Evolutionary conservation across 2,797 vertebrate species (phyloP), one percentile per base, ranked within the genome.

Genomic region (Mionectes olivaceus): DNA sequence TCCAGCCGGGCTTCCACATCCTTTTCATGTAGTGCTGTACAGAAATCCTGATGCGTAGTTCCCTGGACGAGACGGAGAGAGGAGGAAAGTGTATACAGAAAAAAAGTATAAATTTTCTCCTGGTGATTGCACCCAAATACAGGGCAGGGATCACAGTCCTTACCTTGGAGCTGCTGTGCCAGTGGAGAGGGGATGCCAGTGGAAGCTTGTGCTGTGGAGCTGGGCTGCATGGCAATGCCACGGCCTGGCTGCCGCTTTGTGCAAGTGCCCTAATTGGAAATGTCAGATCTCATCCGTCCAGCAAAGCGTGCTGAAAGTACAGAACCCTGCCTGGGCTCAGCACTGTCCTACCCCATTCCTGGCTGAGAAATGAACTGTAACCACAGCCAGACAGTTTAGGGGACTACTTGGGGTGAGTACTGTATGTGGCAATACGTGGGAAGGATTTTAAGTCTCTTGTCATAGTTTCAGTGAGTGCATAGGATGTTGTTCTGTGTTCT

Each of bases 201-300:
- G 2, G 37, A 41, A 83, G 71, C 23, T 43, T 22, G 81, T 1
- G 3, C 52, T 0, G 32, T 19, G 23, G 81, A 74, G 71, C 85
- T 49, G 92, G 93, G 83, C 76, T 86, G 93, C 69, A n/a, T 67
- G 81, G 85, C 59, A 61, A 49, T 94, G 87, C 68, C 82, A 16
- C 5, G 2, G 59, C 87, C 76, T 0, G 39, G 70, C 65, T 0
- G 1, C 13, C 3, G 30, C 82, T 55, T 74, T 76, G 75, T 91
- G 82, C 27, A 1, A 68, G 32, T 90, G 93, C 80, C 92, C 90
- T 88, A 64, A 47, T 88, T 93, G 96, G 65, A 47, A 78, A 30
- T 35, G 90, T 93, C 86, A 55, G 76, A 65, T 88, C 90, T 41
- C 73, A 78, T 71, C 92, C 88, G 6, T 57, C 73, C 86, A 68